phyloP scores from a whole-genome alignment of 2,113 vertebrate genomes.

The Dendrocopos noguchii region DNA sequence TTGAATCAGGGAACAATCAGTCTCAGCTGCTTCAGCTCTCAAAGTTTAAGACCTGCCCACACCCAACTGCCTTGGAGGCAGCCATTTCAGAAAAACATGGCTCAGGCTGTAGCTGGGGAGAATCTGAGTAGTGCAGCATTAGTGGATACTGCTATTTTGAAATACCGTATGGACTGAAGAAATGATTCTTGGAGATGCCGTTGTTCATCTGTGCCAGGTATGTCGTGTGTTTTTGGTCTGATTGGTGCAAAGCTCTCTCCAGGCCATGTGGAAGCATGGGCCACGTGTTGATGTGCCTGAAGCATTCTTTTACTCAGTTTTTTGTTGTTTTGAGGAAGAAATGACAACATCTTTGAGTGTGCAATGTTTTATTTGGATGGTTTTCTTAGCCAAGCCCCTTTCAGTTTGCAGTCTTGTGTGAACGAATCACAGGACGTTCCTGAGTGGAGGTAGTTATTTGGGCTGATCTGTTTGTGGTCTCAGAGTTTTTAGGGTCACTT shows the following conservation, averaged over 20 bases:
- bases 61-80: not conserved
- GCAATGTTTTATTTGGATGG: not conserved
- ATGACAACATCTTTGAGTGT: too few species aligned
- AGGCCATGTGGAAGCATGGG: fast-evolving
- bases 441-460: not conserved
- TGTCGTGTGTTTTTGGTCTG: not conserved
- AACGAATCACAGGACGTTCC: not conserved
- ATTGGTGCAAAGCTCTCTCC: not conserved
- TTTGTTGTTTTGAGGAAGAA: not conserved
- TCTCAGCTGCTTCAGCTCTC: not conserved
- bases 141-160: not conserved
- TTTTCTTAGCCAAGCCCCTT: not conserved
- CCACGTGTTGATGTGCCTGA: not conserved
- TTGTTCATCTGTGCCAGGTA: not conserved
- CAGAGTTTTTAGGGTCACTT: not conserved
- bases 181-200: not conserved
- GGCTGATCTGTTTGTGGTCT: not conserved
- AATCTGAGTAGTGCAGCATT: not conserved
- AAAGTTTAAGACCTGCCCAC: too few species aligned
- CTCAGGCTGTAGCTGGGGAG: not conserved
- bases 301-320: not conserved
- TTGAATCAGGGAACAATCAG: fast-evolving
- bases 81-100: not conserved
- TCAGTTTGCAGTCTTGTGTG: too few species aligned
- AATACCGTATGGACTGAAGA: not conserved